A percentile compares a stretch with the other conserved stretches of the same genome.
Conservation (phyloP, 1,140 invertebrate genomes). For the Probaryconus sp. region DNA sequence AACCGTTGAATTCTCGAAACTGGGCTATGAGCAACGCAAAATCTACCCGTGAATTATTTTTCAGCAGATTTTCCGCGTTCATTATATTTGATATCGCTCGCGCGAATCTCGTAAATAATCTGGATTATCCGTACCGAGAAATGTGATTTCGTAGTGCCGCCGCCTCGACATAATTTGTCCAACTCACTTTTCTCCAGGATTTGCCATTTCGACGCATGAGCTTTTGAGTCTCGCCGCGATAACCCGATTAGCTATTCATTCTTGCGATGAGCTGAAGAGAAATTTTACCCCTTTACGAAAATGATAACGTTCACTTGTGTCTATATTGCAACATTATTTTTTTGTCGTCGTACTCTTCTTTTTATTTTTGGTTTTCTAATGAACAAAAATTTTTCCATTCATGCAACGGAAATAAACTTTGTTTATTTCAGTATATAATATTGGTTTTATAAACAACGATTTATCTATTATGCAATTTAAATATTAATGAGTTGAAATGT, state of each 20-base stretch:
- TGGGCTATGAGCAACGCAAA: no score
- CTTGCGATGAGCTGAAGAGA: constrained; percentile 16
- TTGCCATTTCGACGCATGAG: constrained; percentile 57
- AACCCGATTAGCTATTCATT: constrained; percentile 61
- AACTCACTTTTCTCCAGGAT: constrained; percentile 55
- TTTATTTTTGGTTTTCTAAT: no score
- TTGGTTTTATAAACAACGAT: no score
- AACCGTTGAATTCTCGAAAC: no score
- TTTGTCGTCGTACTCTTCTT: no score
- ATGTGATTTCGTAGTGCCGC: constrained; percentile 52
- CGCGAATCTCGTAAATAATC: constrained; percentile 43
- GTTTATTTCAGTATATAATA: no score
- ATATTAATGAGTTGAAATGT: no score
- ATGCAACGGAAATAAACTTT: no score
- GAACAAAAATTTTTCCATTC: no score
- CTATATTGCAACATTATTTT: no score
- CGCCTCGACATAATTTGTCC: constrained; percentile 46
- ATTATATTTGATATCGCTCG: constrained; percentile 35
- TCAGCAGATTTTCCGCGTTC: constrained; percentile 6
- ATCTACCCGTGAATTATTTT: constrained; percentile 29
- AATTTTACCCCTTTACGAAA: constrained; percentile 45
- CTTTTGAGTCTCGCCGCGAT: constrained; percentile 44
- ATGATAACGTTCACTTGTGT: no score
- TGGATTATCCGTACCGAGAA: constrained; percentile 58
- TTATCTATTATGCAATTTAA: no score